Conservation (phyloP, 2,888 invertebrate genomes). For the Fissipunctia ypsillon region DNA sequence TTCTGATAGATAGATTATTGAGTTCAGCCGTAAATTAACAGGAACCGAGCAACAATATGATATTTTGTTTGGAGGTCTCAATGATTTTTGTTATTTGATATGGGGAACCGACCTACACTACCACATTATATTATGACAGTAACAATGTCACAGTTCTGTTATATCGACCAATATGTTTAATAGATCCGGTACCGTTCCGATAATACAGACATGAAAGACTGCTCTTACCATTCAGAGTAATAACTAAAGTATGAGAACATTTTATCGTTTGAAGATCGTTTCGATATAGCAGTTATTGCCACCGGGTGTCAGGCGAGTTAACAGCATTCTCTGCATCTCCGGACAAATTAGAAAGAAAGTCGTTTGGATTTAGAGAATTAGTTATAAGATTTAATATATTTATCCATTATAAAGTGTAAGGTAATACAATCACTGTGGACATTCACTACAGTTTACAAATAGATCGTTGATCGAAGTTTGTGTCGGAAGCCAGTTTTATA, state of each 20-base stretch:
- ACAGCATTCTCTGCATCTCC: not conserved
- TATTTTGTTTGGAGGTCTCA: not conserved
- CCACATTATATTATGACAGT: not conserved
- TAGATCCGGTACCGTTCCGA: constrained; percentile 3
- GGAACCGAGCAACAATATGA: not conserved
- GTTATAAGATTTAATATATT: not conserved
- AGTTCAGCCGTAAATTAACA: too few species aligned
- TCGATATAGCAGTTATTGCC: constrained; percentile 16
- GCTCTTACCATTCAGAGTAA: not conserved
- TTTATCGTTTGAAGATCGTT: constrained; percentile 24
- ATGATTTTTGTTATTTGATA: not conserved
- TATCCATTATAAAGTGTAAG: not conserved
- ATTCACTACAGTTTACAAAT: not conserved
- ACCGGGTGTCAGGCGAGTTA: not conserved
- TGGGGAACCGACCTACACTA: not conserved
- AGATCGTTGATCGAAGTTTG: not conserved
- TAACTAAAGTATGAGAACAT: constrained; percentile 13
- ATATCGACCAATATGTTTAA: not conserved
- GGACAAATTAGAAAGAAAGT: not conserved
- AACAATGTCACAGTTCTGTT: not conserved
- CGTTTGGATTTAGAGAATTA: not conserved
- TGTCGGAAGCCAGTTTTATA: not conserved
- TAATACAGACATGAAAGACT: constrained; percentile 3
- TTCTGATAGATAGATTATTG: too few species aligned
- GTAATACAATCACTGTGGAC: not conserved